Base-by-base conservation (phyloP, 2,888 invertebrate species). In the Cantharis lateralis region DNA sequence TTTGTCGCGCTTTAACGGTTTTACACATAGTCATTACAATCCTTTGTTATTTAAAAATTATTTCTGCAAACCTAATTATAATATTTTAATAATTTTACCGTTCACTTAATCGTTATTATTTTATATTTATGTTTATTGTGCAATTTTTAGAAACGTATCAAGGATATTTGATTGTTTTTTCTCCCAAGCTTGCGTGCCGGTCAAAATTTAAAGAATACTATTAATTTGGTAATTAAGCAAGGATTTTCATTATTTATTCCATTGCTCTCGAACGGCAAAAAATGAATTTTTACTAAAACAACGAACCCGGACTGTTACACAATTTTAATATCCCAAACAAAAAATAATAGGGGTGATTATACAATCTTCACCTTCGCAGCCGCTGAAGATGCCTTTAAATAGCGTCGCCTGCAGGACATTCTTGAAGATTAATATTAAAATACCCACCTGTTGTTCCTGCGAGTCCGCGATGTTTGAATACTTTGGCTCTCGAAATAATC, bases 321-420 rank as follows among this genome's bases (percentile, higher is more conserved):
- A 48, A 48, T 48, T 48, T 48, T 48, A 48, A 48, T 48, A 48
- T 48, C 48, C 48, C 48, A 48, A 48, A 48, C 24, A 48, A 32
- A 48, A 48, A 48, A n/a, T 48, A 48, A 48, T 48, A 48, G 48
- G 48, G 48, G n/a, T 48, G 48, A 48, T 48, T 48, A 48, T 48
- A 48, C 48, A 48, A 48, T 48, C 48, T 48, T 48, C 48, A 48
- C 48, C 48, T 48, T 48, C 48, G n/a, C 48, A 48, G 48, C 48
- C 48, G 48, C 69, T 28, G 71, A 28, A 70, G 48, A 66, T 79
- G 78, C 78, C 78, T 78, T 79, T 77, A 79, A 79, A 79, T 79
- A 79, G 75, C 48, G 18, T 70, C 68, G 78, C 79, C 79, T 76
- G 72, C 76, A 75, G 79, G 79, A 80, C 74, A 80, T 80, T 79